Conservation (phyloP, 2,113 vertebrate species). For the Hydrolagus affinis region DNA sequence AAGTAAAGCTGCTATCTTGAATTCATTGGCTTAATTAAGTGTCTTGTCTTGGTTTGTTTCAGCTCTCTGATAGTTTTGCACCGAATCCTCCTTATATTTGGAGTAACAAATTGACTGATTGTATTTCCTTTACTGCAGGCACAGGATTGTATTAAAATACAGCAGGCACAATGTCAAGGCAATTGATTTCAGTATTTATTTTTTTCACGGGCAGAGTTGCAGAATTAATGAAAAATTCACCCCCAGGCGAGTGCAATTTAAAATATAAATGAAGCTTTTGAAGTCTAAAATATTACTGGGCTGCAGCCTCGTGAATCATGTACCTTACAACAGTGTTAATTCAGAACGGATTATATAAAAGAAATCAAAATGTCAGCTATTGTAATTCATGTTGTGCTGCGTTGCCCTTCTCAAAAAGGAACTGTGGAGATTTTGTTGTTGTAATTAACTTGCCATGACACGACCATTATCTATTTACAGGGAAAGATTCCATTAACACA, state of each 20-base stretch:
- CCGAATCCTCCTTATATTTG: not conserved
- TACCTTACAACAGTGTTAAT: not conserved
- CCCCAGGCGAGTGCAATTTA: not conserved
- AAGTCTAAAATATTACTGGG: not conserved
- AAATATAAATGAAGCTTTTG: conserved; percentile 20
- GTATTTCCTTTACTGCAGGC: not conserved
- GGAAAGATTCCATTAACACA: not conserved
- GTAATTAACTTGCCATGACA: not conserved
- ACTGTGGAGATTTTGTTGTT: not conserved
- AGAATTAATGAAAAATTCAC: conserved; percentile 28
- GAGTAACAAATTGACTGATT: not conserved
- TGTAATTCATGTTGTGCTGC: not conserved
- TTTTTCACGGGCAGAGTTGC: not conserved
- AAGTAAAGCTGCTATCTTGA: not conserved
- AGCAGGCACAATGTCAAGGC: not conserved
- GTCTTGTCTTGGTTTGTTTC: not conserved
- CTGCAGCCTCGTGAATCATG: not conserved
- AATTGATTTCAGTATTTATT: conserved; percentile 15
- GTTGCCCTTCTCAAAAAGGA: not conserved
- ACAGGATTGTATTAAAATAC: not conserved
- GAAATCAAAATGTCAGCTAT: not conserved
- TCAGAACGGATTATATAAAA: not conserved
- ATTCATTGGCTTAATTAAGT: not conserved
- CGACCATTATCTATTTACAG: not conserved
- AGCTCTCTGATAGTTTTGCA: not conserved